Conservation (phyloP, 1,140 invertebrate genomes). For the Cyrtorhinus lividipennis region DNA sequence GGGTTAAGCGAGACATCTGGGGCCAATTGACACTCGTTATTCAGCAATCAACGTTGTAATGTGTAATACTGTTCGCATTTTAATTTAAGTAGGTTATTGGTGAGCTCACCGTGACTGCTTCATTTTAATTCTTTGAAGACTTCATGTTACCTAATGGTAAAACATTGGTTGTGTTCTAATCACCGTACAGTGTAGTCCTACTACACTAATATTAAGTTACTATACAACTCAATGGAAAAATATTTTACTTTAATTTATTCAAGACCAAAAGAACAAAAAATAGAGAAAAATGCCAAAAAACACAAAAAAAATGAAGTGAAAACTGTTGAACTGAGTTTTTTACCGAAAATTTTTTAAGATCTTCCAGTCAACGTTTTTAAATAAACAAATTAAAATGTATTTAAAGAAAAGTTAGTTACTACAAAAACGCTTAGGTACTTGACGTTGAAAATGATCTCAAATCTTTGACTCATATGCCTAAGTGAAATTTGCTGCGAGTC, state of each 20-base stretch:
- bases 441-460: background rate
- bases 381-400: background rate
- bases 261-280: background rate
- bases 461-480: background rate
- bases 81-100: too few relatives aligned
- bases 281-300: too few relatives aligned
- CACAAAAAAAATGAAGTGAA: background rate
- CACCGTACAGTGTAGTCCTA: background rate
- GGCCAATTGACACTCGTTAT: conserved; percentile 1
- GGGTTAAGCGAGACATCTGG: background rate
- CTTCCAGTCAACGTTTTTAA: background rate
- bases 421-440: conserved; percentile 2
- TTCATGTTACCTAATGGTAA: background rate
- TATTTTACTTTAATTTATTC: background rate
- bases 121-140: background rate
- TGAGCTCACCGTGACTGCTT: too few relatives aligned
- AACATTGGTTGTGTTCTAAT: conserved; percentile 2
- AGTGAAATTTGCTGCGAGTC: background rate
- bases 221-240: background rate
- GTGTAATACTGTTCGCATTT: too few relatives aligned
- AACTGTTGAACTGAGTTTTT: background rate
- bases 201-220: background rate
- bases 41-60: background rate
- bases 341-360: conserved; percentile 3
- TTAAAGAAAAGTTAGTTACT: background rate